Percentiles rank a stretch among this genome's conserved stretches.
These are phyloP conservation scores for Pyrocephalus nanus DNA, from an alignment of 2,797 vertebrate genomes.

Conservation along the genomic window DNA sequence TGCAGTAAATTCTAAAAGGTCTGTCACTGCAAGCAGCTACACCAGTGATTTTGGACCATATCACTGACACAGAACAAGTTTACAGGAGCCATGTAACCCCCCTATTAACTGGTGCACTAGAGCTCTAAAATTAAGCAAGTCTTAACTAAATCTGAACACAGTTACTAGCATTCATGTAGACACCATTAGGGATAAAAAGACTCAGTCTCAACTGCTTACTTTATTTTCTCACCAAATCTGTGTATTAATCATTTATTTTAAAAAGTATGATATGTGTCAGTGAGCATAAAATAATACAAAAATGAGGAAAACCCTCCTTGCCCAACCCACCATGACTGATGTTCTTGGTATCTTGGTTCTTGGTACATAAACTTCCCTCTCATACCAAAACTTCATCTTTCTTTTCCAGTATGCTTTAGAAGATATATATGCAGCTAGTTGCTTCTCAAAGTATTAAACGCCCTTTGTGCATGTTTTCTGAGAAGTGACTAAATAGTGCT, in stretches of 20 bases:
- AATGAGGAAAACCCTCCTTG: background rate
- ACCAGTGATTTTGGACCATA: background rate
- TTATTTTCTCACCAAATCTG: background rate
- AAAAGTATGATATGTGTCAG: background rate
- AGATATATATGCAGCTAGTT: background rate
- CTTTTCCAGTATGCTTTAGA: background rate
- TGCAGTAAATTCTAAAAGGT: background rate
- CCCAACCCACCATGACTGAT: background rate
- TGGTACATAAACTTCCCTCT: background rate
- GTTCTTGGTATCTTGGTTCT: background rate
- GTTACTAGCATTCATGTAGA: background rate
- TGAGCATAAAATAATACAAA: background rate
- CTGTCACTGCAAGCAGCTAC: background rate
- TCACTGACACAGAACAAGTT: background rate
- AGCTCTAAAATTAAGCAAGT: background rate
- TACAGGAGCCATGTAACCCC: background rate
- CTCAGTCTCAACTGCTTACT: background rate
- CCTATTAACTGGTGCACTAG: background rate
- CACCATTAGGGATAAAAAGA: background rate
- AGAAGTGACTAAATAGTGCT: background rate
- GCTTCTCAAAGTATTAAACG: background rate
- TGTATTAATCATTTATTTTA: background rate
- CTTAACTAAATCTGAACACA: background rate
- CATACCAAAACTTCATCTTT: background rate
- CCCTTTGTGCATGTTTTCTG: background rate